Conservation (phyloP, 2,113 vertebrate species). For the Phrynocephalus versicolor region DNA sequence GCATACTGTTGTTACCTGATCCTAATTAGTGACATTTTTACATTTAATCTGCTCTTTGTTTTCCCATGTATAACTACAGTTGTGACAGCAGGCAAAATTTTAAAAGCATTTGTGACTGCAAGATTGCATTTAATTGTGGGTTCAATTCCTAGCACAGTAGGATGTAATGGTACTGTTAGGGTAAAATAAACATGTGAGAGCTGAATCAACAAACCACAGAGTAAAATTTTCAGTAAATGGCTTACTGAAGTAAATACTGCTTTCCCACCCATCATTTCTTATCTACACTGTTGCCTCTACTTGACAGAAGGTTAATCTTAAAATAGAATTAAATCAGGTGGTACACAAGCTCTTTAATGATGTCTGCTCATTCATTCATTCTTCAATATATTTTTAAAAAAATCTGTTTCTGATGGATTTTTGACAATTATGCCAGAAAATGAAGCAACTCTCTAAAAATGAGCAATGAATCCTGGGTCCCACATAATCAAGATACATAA, state of each 20-base stretch:
- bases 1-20: slow-evolving; percentile 26
- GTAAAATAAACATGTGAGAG: slow-evolving; percentile 10
- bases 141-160: slow-evolving; percentile 17
- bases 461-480: no score
- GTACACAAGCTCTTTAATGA: background rate
- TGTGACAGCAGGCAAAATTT: slow-evolving; percentile 38
- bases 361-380: background rate
- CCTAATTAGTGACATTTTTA: slow-evolving; percentile 35
- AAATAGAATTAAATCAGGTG: background rate
- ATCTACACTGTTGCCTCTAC: background rate
- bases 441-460: background rate
- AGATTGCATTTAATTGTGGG: background rate
- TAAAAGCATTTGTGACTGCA: slow-evolving; percentile 19
- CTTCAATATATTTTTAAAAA: background rate
- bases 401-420: background rate
- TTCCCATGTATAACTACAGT: slow-evolving; percentile 16
- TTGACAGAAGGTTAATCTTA: background rate
- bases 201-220: slow-evolving; percentile 12
- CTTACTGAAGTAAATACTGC: background rate
- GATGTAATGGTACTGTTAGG: background rate
- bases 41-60: slow-evolving; percentile 9
- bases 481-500: background rate
- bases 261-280: background rate
- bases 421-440: background rate
- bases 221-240: background rate